Evolutionary conservation across 2,888 invertebrate species (phyloP).

Genomic region (Oxystoma pomonae): DNA sequence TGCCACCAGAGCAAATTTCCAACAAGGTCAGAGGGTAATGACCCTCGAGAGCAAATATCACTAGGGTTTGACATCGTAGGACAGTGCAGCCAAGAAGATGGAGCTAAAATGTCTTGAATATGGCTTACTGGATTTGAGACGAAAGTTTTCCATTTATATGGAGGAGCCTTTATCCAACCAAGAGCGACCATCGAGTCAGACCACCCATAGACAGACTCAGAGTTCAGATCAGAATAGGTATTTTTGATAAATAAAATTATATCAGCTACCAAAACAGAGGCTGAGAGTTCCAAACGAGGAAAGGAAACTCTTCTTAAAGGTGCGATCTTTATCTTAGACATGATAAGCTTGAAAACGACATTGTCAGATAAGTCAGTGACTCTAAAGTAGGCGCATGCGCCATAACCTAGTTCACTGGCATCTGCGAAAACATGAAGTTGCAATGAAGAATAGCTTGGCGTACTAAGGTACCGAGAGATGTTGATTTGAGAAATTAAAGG

Average conservation of each 20-base stretch:
- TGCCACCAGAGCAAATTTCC: conserved; percentile 5
- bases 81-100: conserved; percentile 7
- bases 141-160: conserved; percentile 7
- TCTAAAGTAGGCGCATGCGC: no score
- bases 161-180: conserved; percentile 6
- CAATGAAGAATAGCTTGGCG: no score
- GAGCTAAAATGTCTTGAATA: conserved; percentile 5
- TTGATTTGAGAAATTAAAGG: no score
- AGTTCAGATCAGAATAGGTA: conserved; percentile 1
- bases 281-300: conserved; percentile 1
- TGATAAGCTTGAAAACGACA: no score
- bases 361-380: no score
- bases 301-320: not conserved
- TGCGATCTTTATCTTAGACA: not conserved
- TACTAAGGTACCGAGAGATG: no score
- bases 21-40: conserved; percentile 6
- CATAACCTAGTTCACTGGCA: no score
- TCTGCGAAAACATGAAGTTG: no score
- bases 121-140: not conserved
- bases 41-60: conserved; percentile 13
- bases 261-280: conserved; percentile 2
- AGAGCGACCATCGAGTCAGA: conserved; percentile 7
- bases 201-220: conserved; percentile 5
- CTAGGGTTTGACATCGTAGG: conserved; percentile 7
- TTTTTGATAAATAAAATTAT: conserved; percentile 6